These are phyloP conservation scores for Drosophila baimaii DNA, from an alignment of 1,140 invertebrate genomes.

Conservation along the genomic window DNA sequence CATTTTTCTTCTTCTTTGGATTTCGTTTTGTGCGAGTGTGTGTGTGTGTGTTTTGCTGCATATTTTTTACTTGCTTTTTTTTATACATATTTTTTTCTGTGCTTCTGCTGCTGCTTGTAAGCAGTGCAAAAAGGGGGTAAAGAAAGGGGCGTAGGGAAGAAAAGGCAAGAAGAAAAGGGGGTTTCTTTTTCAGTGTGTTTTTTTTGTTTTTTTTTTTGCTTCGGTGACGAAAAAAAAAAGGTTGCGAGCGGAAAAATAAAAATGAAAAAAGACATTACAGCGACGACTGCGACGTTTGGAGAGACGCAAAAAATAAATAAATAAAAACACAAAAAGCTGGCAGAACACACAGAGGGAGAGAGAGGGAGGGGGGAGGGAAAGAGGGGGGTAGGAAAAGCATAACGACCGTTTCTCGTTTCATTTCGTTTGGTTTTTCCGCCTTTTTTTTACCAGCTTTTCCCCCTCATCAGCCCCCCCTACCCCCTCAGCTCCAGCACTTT, in stretches of 20 bases:
- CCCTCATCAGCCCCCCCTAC: neutral
- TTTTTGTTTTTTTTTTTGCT: neutral
- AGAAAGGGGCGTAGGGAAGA: slow-evolving; percentile 16
- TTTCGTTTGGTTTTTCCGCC: slow-evolving; percentile 32
- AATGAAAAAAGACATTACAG: slow-evolving; percentile 81
- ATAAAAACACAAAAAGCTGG: slow-evolving; percentile 79
- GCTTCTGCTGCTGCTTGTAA: slow-evolving; percentile 38
- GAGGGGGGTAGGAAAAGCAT: slow-evolving; percentile 62
- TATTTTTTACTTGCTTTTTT: slow-evolving; percentile 41
- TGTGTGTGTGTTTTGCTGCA: slow-evolving; percentile 29
- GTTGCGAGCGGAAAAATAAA: slow-evolving; percentile 77
- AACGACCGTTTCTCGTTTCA: slow-evolving; percentile 78
- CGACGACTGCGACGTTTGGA: slow-evolving; percentile 48
- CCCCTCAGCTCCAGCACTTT: slow-evolving; percentile 45
- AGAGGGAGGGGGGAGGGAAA: slow-evolving; percentile 19
- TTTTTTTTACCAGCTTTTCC: slow-evolving; percentile 55
- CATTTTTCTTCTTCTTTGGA: slow-evolving; percentile 68
- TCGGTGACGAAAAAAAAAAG: slow-evolving; percentile 71
- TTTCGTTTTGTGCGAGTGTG: slow-evolving; percentile 54
- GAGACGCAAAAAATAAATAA: slow-evolving; percentile 61
- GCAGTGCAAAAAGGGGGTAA: slow-evolving; percentile 10
- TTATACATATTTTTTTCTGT: slow-evolving; percentile 44
- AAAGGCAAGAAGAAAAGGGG: slow-evolving; percentile 29
- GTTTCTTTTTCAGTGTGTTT: slow-evolving; percentile 9
- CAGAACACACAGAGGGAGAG: slow-evolving; percentile 44